Conservation (phyloP, 2,113 vertebrate genomes). For the Eulemur rufifrons region DNA sequence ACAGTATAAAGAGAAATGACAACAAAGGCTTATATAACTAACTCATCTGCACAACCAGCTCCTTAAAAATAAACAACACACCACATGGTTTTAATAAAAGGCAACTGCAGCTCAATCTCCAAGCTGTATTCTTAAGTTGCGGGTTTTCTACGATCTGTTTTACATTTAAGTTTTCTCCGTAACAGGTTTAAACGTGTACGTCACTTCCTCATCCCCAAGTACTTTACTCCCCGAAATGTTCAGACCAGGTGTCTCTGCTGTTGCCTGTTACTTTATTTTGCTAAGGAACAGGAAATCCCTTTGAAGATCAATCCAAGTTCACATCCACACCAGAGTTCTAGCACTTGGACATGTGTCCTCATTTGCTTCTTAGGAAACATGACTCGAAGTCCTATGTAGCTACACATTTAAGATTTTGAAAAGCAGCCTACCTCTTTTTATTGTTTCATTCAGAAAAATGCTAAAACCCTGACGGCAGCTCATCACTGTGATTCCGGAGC, state of each 20-base stretch:
- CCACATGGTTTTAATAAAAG: background rate
- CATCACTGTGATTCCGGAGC: too few relatives aligned
- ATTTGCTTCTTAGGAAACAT: background rate
- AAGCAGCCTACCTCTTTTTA: background rate
- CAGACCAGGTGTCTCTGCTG: background rate
- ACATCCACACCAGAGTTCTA: background rate
- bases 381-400: background rate
- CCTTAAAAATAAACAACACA: fast-evolving
- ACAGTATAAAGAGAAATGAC: background rate
- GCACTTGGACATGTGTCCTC: background rate
- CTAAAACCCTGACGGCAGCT: background rate
- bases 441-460: background rate
- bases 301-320: background rate
- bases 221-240: background rate
- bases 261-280: background rate
- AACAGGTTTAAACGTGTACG: background rate
- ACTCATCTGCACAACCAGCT: background rate
- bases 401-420: background rate
- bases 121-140: background rate
- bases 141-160: background rate
- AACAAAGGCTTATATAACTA: background rate
- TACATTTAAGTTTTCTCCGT: background rate
- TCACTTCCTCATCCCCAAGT: fast-evolving
- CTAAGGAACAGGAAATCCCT: background rate
- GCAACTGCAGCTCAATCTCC: background rate